Evolutionary conservation across 2,113 vertebrate genomes (phyloP).

Genomic region (Gila orcuttii): DNA sequence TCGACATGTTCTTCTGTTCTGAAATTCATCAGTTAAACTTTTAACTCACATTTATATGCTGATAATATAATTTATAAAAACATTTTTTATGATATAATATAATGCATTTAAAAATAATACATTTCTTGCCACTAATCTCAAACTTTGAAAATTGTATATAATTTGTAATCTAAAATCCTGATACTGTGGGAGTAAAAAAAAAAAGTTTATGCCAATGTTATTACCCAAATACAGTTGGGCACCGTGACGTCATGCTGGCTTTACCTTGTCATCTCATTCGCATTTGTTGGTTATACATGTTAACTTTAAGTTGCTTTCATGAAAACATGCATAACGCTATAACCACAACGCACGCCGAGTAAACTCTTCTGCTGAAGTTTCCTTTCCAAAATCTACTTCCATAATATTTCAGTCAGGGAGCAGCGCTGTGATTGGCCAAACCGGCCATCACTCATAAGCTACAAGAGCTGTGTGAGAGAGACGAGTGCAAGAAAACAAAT

Average conservation of each 20-base stretch:
- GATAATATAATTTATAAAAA: background rate
- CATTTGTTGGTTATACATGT: background rate
- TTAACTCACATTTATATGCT: background rate
- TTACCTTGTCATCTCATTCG: background rate
- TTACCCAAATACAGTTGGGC: background rate
- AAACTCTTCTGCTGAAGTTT: slow-evolving; percentile 8
- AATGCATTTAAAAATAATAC: background rate
- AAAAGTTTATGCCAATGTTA: background rate
- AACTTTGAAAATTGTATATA: background rate
- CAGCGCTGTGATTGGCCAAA: slow-evolving; percentile 56
- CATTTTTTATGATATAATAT: too few species aligned
- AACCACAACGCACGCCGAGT: background rate
- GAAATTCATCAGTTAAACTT: background rate
- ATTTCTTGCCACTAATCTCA: background rate
- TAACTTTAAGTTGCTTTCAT: background rate
- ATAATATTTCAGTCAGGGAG: slow-evolving; percentile 29
- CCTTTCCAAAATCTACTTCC: slow-evolving; percentile 20
- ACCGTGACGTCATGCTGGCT: background rate
- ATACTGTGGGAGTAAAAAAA: background rate
- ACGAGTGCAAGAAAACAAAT: slow-evolving; percentile 54
- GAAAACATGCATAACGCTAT: background rate
- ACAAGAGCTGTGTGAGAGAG: slow-evolving; percentile 41
- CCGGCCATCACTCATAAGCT: slow-evolving; percentile 52
- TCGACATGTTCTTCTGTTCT: slow-evolving; percentile 36
- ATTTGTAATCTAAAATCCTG: background rate